Evolutionary conservation across 2,888 invertebrate species (phyloP), one percentile per base, ranked within the genome.

Genomic region (Labia minor): DNA sequence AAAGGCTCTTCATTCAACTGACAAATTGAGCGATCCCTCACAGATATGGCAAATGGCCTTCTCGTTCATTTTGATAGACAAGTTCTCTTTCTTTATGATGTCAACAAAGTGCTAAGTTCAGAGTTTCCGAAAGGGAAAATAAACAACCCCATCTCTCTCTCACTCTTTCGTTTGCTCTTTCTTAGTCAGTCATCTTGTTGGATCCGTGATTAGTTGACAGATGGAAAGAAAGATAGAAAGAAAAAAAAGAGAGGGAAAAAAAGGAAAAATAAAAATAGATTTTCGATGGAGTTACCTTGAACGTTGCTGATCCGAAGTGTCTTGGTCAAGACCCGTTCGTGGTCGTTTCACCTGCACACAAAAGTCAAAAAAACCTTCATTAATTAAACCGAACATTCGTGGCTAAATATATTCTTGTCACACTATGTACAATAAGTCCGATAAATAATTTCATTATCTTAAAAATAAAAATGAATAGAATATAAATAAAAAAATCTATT

Each of bases 311-410:
- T 86, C 86, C 80, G 85, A 82, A 70, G 81, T 77, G 76, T 86
- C 82, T 75, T 82, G 73, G 65, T 75, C 81, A 71, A 84, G 79
- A 75, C 87, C 87, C 72, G 83, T 82, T 80, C 86, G 81, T 73
- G 85, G 81, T 78, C 87, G 82, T 80, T 87, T 87, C 78, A 86
- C 86, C 87, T 87, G 82, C 63, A 85, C 85, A 77, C 77, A 80
- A 71, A 71, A 71, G n/a, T n/a, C n/a, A n/a, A n/a, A n/a, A n/a
- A n/a, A n/a, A n/a, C n/a, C n/a, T n/a, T n/a, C n/a, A n/a, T n/a
- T n/a, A n/a, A n/a, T n/a, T n/a, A n/a, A n/a, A n/a, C n/a, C n/a
- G n/a, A n/a, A n/a, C n/a, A n/a, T n/a, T n/a, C n/a, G n/a, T n/a
- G n/a, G n/a, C n/a, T n/a, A n/a, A n/a, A n/a, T n/a, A n/a, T n/a